Base-by-base conservation (phyloP, 30 jellyfish, hydroid and myxozoan species). In the Aurelia sp. region DNA sequence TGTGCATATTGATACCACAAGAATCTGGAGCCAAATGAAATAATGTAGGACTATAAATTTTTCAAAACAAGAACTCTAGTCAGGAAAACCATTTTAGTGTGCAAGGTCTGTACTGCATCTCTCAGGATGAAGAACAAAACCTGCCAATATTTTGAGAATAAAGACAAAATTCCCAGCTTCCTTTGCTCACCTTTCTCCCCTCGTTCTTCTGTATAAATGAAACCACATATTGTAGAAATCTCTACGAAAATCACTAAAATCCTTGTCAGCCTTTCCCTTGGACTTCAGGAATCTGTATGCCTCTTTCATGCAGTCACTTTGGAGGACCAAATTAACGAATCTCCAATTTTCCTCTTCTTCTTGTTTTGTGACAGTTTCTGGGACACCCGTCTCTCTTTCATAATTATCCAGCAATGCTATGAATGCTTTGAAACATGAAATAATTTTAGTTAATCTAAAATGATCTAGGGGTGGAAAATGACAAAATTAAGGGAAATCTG, bases 211-310 rank as follows among this genome's bases (percentile, higher is more conserved):
- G 57, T 93, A 93, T 71, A 91, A 77, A 7, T 61, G 61, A 57
- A 93, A 93, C 98, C 98, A 93, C 87, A 93, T 31, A 18, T 88
- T 85, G 55, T 93, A 84, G 66, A 93, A 72, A 10, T 83, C 89
- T 71, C 82, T 50, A 18, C 85, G 76, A 73, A 83, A 88, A 44
- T 92, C 71, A 62, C 65, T 73, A 73, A 83, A 35, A 31, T 68
- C 90, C 22, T 81, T 35, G 21, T 53, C n/a, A 4, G 87, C 92
- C 61, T 79, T 70, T 20, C 81, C 81, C 60, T 84, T 89, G 22
- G 74, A 21, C 66, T 68, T 84, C 27, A 93, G 82, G 74, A 82
- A 89, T 74, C 50, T 73, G 68, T 82, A 63, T 13, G 92, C 96
- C 66, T 93, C 97, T 74, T 78, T 75, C 97, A 93, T 93, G 50